A percentile compares a stretch with the other conserved stretches of the same genome.
phyloP scores from a whole-genome alignment of 2,797 vertebrate species.

The Phrynocephalus forsythii region DNA sequence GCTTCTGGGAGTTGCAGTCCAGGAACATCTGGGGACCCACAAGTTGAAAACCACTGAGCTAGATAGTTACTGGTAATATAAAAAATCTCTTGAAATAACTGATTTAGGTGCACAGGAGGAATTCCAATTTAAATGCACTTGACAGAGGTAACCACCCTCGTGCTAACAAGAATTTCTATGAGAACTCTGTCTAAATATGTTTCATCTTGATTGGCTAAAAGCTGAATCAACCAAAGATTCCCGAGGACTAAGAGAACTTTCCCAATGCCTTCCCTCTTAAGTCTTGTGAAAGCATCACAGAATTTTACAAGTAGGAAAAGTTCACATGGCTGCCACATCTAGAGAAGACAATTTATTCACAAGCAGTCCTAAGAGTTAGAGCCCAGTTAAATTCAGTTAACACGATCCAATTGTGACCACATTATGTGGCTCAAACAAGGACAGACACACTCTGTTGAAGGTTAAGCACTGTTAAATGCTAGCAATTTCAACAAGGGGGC shows the following conservation, averaged over 20 bases:
- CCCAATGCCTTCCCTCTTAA: not conserved
- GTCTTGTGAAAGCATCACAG: not conserved
- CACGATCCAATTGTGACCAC: not conserved
- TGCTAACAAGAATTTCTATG: not conserved
- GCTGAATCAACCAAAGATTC: constrained; percentile 48
- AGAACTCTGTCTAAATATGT: constrained; percentile 42
- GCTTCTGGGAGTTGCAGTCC: too few relatives aligned
- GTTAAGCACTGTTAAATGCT: not conserved
- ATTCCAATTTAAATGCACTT: constrained; percentile 54
- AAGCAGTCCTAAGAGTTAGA: not conserved
- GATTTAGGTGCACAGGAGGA: constrained; percentile 24
- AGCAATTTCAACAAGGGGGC: not conserved
- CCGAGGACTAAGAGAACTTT: constrained; percentile 72
- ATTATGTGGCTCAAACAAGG: constrained; percentile 6
- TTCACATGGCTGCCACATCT: not conserved
- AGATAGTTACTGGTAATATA: constrained; percentile 57
- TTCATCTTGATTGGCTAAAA: constrained; percentile 55
- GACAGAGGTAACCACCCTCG: constrained; percentile 43
- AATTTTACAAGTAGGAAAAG: constrained; percentile 2
- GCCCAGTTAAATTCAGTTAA: not conserved
- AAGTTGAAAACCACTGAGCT: not conserved
- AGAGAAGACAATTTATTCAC: not conserved
- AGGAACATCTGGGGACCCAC: too few relatives aligned
- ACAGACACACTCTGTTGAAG: not conserved
- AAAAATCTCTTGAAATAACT: constrained; percentile 64